Evolutionary conservation across 2,113 vertebrate genomes (phyloP), one percentile per base, ranked within the genome.

Genomic region (Dipodomys stephensi): DNA sequence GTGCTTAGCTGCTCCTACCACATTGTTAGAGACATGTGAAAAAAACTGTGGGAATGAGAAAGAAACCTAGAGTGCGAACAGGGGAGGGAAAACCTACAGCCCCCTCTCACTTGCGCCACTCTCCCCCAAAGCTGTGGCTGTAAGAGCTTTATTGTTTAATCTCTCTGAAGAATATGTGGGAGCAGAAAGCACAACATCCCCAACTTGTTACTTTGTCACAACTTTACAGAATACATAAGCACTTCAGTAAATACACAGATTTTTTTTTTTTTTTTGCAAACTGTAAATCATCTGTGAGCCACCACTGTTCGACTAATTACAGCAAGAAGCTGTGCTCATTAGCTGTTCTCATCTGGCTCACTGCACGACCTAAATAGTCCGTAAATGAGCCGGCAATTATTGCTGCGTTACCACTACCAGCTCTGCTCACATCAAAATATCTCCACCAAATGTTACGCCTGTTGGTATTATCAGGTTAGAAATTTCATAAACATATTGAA

Each of bases 301-400:
- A 98, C 98, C 98, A 98, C 98, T 99, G 98, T 98, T 98, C 98
- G 94, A 98, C 98, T 99, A 99, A 99, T 99, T 99, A 98, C 98
- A 98, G 98, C 98, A 99, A 98, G 99, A 99, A 99, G 98, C 99
- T 99, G 99, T 98, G 99, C 99, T 99, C 99, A 99, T 99, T 99
- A 99, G 98, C 98, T 98, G 98, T 98, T 99, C 98, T 99, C 99
- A 99, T 99, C 99, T 99, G 98, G 98, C 98, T 99, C 98, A 98
- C 98, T 98, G 98, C 98, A 99, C 98, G 98, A 99, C 98, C 98
- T 99, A 99, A 99, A 99, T 99, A 99, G 98, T 98, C 98, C 98
- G 98, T 99, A 99, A 99, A 99, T 98, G 98, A 99, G 98, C 98
- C 98, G 98, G 98, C 98, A 99, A 99, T 99, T 99, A 99, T 98